phyloP scores from a whole-genome alignment of 35 echinoderm and acorn worm genomes.

The Apostichopus parvimensis region DNA sequence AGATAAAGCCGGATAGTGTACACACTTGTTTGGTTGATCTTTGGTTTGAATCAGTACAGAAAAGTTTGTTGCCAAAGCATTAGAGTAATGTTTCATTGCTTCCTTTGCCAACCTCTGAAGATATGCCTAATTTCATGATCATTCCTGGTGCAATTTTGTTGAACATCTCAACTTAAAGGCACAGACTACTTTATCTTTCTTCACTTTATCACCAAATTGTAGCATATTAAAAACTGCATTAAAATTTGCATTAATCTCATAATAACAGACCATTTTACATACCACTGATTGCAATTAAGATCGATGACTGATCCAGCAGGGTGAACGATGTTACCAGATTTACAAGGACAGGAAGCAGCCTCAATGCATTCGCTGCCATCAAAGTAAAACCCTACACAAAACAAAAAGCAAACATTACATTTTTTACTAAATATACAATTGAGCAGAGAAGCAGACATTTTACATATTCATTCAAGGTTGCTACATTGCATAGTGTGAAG shows the following conservation, averaged over 20 bases:
- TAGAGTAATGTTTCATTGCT: not conserved
- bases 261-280: not conserved
- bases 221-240: no score
- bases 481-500: no score
- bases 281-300: conserved; percentile 23
- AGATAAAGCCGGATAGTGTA: not conserved
- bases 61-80: not conserved
- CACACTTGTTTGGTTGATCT: not conserved
- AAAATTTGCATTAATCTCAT: no score
- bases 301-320: not conserved
- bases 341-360: conserved; percentile 13
- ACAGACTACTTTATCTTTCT: not conserved
- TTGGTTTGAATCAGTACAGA: not conserved
- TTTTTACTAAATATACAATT: no score
- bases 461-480: no score
- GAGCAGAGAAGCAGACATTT: no score
- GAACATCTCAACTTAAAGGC: no score
- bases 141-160: no score
- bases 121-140: not conserved
- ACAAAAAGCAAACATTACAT: not conserved
- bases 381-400: conserved; percentile 15
- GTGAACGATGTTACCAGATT: not conserved
- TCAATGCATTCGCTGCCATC: conserved; percentile 6
- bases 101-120: no score
- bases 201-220: not conserved